Conservation (phyloP, 2,113 vertebrate species). For the Paramisgurnus dabryanus region DNA sequence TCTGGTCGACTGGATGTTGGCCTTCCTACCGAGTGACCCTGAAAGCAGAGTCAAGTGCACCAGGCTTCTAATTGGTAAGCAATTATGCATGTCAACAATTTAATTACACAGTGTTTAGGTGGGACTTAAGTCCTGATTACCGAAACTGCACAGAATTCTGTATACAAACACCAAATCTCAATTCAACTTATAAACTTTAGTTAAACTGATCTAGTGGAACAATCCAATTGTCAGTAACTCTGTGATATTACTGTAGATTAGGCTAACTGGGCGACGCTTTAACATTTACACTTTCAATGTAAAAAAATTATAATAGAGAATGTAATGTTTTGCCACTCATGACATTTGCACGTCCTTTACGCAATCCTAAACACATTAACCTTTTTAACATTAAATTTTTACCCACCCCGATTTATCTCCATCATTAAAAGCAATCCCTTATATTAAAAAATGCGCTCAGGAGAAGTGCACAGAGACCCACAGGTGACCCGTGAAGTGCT, state of each 20-base stretch:
- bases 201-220: background rate
- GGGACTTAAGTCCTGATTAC: conserved; percentile 20
- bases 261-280: background rate
- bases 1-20: conserved; percentile 46
- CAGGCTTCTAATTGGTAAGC: conserved; percentile 47
- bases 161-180: background rate
- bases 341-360: background rate
- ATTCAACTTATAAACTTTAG: background rate
- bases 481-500: background rate
- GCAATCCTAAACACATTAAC: background rate
- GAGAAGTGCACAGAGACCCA: conserved; percentile 20
- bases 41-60: conserved; percentile 58
- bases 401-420: conserved; percentile 3
- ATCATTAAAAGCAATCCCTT: conserved; percentile 23
- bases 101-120: conserved; percentile 37
- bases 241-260: background rate
- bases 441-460: conserved; percentile 54
- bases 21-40: conserved; percentile 29
- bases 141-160: background rate
- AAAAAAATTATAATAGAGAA: too few species aligned
- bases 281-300: background rate
- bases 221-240: background rate
- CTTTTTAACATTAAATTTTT: conserved; percentile 43
- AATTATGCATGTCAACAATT: conserved; percentile 50
- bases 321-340: background rate